Evolutionary conservation across 2,797 vertebrate genomes (phyloP), one percentile per base, ranked within the genome.

Genomic region (Macropodus opercularis): DNA sequence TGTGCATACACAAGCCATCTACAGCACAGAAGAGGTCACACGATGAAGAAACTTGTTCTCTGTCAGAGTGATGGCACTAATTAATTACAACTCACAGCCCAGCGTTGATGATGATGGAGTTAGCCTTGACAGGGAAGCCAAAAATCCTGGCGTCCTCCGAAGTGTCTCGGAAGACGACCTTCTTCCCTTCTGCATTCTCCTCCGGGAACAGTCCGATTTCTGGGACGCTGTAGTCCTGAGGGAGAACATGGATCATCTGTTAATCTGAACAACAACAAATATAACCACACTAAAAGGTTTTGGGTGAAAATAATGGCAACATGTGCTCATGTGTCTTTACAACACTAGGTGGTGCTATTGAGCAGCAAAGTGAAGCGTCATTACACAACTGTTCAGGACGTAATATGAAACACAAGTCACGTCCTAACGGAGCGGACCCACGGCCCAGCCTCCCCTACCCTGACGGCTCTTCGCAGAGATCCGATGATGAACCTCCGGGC

Each of bases 1-100:
- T 96, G 92, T 0, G 93, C 88, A 29, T 93, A 99, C n/a, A 99
- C 87, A 22, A 99, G 86, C 97, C 97, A 98, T 36, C 97, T 99
- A 77, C 2, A 32, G 12, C 48, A 24, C 8, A 8, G 15, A 31
- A 43, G 27, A 35, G 32, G 41, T 2, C 18, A 42, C 2, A 34
- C 6, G 3, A 38, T 22, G 2, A 29, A 19, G 46, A 50, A 5
- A 18, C n/a, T 6, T 2, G 19, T 5, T 31, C 27, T 23, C 1
- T 29, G 6, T 10, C 6, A 22, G 27, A 29, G 2, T 3, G 18
- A 34, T 15, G n/a, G 3, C 3, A 22, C 8, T 40, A 27, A 4
- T 36, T 3, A 19, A 14, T 24, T 3, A 18, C 6, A 18, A 91
- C 96, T 96, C 90, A 99, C 97, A 98, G 87, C 18, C 97, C 97